Evolutionary conservation across 1,140 invertebrate species (phyloP).

Genomic region (Trichonephila clavipes): DNA sequence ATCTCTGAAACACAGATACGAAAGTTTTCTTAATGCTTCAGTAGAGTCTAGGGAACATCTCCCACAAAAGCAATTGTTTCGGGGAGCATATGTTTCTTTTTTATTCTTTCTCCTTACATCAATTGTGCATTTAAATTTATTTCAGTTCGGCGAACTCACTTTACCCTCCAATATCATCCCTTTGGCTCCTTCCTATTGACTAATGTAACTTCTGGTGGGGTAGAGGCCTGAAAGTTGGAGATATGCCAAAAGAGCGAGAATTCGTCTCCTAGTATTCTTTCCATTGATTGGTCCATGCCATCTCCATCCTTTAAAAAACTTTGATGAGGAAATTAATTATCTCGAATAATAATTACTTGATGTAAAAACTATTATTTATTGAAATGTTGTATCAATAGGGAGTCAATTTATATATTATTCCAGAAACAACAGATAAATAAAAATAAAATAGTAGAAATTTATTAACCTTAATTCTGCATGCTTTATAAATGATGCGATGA

Average conservation of each 20-base stretch:
- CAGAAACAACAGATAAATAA: too few species aligned
- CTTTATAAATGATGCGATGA: too few species aligned
- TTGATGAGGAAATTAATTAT: not conserved
- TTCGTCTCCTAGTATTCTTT: not conserved
- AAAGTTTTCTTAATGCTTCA: too few species aligned
- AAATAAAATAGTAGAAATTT: too few species aligned
- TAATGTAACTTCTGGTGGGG: not conserved
- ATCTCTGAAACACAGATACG: too few species aligned
- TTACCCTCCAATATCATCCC: not conserved
- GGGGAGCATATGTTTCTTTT: not conserved
- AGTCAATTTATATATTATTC: too few species aligned
- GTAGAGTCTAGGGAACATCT: too few species aligned
- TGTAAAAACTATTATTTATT: not conserved
- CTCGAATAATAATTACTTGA: not conserved
- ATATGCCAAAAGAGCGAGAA: not conserved
- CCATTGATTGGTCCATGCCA: conserved; percentile 5
- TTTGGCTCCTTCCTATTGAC: conserved; percentile 37
- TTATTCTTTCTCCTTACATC: not conserved
- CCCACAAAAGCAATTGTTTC: too few species aligned
- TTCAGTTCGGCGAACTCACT: not conserved
- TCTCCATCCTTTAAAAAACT: not conserved
- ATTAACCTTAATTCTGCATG: too few species aligned
- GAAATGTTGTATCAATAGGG: too few species aligned
- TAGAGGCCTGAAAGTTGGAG: conserved; percentile 24
- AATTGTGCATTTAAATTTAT: not conserved